phyloP scores from a whole-genome alignment of 2,113 vertebrate genomes.

The Seriola dumerili region DNA sequence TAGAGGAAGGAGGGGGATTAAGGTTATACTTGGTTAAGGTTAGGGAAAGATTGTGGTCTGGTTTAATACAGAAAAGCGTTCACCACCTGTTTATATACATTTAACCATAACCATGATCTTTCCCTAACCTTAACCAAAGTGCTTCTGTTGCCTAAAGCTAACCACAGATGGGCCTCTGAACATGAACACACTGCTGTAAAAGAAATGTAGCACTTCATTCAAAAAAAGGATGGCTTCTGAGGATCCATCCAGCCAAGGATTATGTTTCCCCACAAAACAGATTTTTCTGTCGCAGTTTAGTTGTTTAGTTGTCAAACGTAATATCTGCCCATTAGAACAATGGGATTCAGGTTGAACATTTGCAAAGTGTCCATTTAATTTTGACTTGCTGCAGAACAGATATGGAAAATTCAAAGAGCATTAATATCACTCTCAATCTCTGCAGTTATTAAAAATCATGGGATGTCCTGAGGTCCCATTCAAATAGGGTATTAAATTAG shows the following conservation, averaged over 20 bases:
- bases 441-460: conserved; percentile 71
- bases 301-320: background rate
- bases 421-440: conserved; percentile 63
- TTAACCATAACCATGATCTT: too few relatives aligned
- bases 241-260: background rate
- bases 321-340: conserved; percentile 28
- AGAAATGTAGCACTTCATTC: too few relatives aligned
- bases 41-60: too few relatives aligned
- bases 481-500: conserved; percentile 76
- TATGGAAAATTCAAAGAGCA: conserved; percentile 58
- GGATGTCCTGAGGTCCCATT: conserved; percentile 69
- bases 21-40: too few relatives aligned
- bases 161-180: too few relatives aligned
- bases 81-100: too few relatives aligned
- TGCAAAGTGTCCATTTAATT: conserved; percentile 57
- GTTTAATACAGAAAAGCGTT: too few relatives aligned
- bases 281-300: background rate
- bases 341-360: conserved; percentile 35
- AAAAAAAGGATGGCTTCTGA: too few relatives aligned
- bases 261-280: background rate
- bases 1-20: too few relatives aligned
- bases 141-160: too few relatives aligned
- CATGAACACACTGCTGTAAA: too few relatives aligned
- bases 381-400: conserved; percentile 31
- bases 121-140: too few relatives aligned